Evolutionary conservation across 2,113 vertebrate genomes (phyloP).

Genomic region (Larimichthys crocea): DNA sequence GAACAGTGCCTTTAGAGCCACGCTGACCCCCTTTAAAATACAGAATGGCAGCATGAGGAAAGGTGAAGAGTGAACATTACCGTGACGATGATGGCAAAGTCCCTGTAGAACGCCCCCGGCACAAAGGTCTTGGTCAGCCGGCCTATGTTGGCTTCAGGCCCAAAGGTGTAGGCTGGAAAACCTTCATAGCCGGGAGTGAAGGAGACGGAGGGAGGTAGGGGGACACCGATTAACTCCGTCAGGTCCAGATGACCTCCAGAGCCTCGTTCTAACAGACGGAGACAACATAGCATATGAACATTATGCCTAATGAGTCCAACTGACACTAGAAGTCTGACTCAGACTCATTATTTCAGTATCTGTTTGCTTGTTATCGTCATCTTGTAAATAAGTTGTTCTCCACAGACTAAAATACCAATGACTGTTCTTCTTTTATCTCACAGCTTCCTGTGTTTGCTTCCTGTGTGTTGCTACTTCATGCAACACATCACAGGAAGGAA

Average conservation of each 20-base stretch:
- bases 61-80: slow-evolving; percentile 70
- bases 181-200: slow-evolving; percentile 92
- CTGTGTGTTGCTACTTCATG: slow-evolving; percentile 22
- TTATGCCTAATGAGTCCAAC: neutral
- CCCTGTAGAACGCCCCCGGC: slow-evolving; percentile 87
- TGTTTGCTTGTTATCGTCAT: neutral
- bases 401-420: neutral
- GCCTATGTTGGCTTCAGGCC: slow-evolving; percentile 90
- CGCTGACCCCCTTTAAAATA: neutral
- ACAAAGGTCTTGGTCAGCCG: slow-evolving; percentile 90
- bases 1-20: neutral
- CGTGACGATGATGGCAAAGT: slow-evolving; percentile 89
- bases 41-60: neutral
- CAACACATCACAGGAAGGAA: slow-evolving; percentile 23
- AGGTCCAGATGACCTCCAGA: slow-evolving; percentile 89
- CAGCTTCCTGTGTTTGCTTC: slow-evolving; percentile 6
- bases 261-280: slow-evolving; percentile 81
- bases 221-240: slow-evolving; percentile 92
- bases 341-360: neutral
- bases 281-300: neutral
- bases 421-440: neutral
- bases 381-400: neutral
- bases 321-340: too few species aligned
- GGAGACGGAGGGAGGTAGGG: slow-evolving; percentile 92
- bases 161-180: slow-evolving; percentile 92